Percentiles rank a stretch among this genome's conserved stretches.
Conservation (phyloP, 2,113 vertebrate genomes). For the Lonchura striata region DNA sequence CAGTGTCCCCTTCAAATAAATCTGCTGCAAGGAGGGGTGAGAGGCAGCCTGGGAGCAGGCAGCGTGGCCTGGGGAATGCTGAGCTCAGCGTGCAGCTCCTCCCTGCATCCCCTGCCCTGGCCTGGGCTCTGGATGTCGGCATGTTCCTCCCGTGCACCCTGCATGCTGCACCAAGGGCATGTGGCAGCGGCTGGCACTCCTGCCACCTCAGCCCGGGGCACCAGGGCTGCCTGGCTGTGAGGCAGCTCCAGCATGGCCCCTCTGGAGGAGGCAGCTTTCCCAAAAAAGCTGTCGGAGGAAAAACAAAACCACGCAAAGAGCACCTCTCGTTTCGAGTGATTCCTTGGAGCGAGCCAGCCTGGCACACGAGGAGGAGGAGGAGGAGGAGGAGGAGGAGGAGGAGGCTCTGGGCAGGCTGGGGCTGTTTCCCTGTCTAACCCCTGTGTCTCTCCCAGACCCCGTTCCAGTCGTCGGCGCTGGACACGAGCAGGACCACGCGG, state of each 20-base stretch:
- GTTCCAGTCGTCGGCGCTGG: slow-evolving; percentile 90
- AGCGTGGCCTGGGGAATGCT: neutral
- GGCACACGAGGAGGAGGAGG: rapidly evolving
- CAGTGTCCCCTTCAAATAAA: slow-evolving; percentile 35
- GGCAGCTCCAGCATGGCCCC: neutral
- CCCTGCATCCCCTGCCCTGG: neutral
- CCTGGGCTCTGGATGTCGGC: slow-evolving; percentile 16
- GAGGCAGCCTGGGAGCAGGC: neutral
- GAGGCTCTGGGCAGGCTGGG: neutral
- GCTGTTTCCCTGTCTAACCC: neutral
- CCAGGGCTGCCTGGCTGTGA: neutral
- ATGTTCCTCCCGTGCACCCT: slow-evolving; percentile 37
- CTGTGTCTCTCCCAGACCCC: slow-evolving; percentile 71
- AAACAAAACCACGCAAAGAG: rapidly evolving
- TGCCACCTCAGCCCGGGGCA: neutral
- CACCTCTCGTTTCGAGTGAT: rapidly evolving
- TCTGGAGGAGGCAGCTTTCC: neutral
- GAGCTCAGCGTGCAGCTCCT: neutral
- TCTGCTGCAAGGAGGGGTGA: neutral
- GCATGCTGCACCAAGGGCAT: neutral
- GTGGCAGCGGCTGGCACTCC: neutral
- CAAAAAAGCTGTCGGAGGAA: neutral
- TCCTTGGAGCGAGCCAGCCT: neutral
- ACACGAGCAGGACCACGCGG: slow-evolving; percentile 94
- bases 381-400: neutral